Conservation (phyloP, 2,888 invertebrate genomes). For the Leucania comma region DNA sequence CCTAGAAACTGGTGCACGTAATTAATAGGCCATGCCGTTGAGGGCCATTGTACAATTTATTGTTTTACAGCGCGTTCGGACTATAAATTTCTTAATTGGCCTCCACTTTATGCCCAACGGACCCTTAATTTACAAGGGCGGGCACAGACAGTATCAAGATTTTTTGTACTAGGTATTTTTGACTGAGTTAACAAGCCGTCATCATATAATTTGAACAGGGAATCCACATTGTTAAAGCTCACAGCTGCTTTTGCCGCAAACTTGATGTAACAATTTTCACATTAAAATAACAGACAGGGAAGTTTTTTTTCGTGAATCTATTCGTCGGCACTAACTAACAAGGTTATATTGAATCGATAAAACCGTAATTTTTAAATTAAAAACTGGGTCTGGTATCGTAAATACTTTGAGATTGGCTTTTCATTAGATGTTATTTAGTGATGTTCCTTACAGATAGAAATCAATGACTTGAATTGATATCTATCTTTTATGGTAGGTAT, state of each 20-base stretch:
- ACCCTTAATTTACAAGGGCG: slow-evolving; percentile 88
- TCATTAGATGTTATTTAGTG: slow-evolving; percentile 81
- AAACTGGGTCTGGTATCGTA: slow-evolving; percentile 69
- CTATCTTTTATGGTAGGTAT: slow-evolving; percentile 45
- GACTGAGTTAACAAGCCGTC: slow-evolving; percentile 76
- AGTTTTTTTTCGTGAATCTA: slow-evolving; percentile 75
- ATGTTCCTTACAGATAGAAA: slow-evolving; percentile 44
- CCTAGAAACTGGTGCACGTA: slow-evolving; percentile 79
- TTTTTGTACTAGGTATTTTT: slow-evolving; percentile 68
- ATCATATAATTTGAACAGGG: slow-evolving; percentile 84
- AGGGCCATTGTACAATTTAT: slow-evolving; percentile 88
- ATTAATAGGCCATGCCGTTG: slow-evolving; percentile 85
- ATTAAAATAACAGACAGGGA: slow-evolving; percentile 81
- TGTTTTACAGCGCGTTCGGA: slow-evolving; percentile 87
- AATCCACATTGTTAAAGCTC: slow-evolving; percentile 76
- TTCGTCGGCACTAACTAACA: slow-evolving; percentile 74
- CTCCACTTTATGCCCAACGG: slow-evolving; percentile 84
- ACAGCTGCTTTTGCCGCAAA: slow-evolving; percentile 75
- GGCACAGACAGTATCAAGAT: slow-evolving; percentile 81
- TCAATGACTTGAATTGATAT: slow-evolving; percentile 7
- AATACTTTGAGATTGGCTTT: slow-evolving; percentile 83
- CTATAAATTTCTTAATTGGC: slow-evolving; percentile 89
- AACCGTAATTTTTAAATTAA: slow-evolving; percentile 85
- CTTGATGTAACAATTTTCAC: slow-evolving; percentile 85
- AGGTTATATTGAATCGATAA: slow-evolving; percentile 75